Percentiles rank a stretch among this genome's conserved stretches.
Conservation (phyloP, 2,797 vertebrate genomes). For the Apogon talboti region DNA sequence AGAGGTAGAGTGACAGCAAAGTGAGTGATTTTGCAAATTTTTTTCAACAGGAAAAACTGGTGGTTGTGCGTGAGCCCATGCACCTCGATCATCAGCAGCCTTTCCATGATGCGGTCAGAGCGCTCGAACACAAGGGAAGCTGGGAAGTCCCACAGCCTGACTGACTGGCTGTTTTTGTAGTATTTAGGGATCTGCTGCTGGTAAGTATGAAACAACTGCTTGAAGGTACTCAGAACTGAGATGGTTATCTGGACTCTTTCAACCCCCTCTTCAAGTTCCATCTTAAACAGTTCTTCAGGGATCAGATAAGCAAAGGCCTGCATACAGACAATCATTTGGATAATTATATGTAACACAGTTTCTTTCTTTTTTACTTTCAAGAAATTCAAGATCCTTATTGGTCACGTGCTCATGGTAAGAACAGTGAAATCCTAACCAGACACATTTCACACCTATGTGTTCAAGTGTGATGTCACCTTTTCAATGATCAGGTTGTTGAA, state of each 20-base stretch:
- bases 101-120: conserved; percentile 74
- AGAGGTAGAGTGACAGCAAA: background rate
- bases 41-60: conserved; percentile 2
- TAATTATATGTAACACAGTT: background rate
- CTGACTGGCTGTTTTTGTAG: conserved; percentile 36
- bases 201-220: conserved; percentile 75
- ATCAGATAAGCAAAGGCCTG: conserved; percentile 85
- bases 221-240: conserved; percentile 79
- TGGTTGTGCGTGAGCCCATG: background rate
- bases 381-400: too few species aligned
- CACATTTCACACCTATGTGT: background rate
- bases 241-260: conserved; percentile 80
- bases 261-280: conserved; percentile 84
- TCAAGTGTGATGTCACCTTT: conserved; percentile 77
- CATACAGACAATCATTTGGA: conserved; percentile 19
- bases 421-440: too few species aligned
- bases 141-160: conserved; percentile 82
- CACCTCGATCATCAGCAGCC: conserved; percentile 79
- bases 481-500: conserved; percentile 92
- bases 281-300: conserved; percentile 88
- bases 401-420: too few species aligned
- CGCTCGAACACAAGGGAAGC: conserved; percentile 76
- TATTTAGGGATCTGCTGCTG: conserved; percentile 64
- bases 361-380: background rate
- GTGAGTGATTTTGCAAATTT: background rate